Evolutionary conservation across 2,888 invertebrate species (phyloP).

Genomic region (Diachrysia chrysitis): DNA sequence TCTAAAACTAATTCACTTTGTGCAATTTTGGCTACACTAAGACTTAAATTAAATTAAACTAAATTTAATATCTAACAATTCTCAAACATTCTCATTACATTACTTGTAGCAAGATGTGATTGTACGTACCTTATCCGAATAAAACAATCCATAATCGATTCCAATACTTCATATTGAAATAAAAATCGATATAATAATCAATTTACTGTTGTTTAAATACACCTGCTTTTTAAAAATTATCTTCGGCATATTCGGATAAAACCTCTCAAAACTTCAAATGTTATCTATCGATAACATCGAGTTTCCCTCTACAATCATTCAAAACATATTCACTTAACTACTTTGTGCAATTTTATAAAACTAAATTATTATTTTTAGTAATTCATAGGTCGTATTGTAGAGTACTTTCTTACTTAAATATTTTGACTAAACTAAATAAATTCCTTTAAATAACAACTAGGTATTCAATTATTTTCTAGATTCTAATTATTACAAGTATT

Average conservation of each 20-base stretch:
- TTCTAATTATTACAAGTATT: no score
- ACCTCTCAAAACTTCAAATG: slow-evolving; percentile 65
- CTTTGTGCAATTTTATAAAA: background rate
- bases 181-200: background rate
- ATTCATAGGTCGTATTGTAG: slow-evolving; percentile 49
- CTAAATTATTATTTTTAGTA: no score
- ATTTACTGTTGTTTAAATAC: background rate
- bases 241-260: slow-evolving; percentile 31
- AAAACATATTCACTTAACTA: background rate
- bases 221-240: background rate
- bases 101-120: slow-evolving; percentile 73
- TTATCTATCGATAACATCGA: slow-evolving; percentile 72
- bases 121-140: slow-evolving; percentile 29
- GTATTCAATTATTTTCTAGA: background rate
- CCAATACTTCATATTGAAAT: background rate
- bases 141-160: slow-evolving; percentile 10
- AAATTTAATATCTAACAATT: slow-evolving; percentile 12
- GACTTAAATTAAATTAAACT: slow-evolving; percentile 13
- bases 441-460: background rate
- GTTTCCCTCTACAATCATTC: slow-evolving; percentile 56
- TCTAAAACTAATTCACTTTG: slow-evolving; percentile 70
- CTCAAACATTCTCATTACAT: slow-evolving; percentile 76
- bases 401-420: slow-evolving; percentile 21
- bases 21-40: slow-evolving; percentile 71
- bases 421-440: background rate